Evolutionary conservation across 2,113 vertebrate species (phyloP).

Genomic region (Lipophrys pholis): DNA sequence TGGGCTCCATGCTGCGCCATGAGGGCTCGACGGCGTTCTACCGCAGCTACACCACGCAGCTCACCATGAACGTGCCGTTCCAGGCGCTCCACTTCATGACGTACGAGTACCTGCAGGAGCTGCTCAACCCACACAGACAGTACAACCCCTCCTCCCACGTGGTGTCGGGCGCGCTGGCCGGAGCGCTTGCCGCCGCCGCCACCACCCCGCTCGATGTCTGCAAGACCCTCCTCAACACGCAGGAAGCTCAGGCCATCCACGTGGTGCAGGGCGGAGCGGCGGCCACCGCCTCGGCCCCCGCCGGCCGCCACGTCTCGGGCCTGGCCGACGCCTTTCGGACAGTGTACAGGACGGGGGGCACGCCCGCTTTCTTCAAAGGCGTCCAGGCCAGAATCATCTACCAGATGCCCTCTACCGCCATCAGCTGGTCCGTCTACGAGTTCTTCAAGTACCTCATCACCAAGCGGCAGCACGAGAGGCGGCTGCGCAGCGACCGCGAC

Average conservation of each 20-base stretch:
- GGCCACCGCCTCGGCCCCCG: neutral
- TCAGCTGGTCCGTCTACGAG: slow-evolving; percentile 98
- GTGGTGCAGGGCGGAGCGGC: slow-evolving; percentile 49
- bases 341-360: slow-evolving; percentile 94
- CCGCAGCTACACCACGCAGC: slow-evolving; percentile 98
- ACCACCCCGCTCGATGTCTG: slow-evolving; percentile 98
- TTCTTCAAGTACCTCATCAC: slow-evolving; percentile 98
- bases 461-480: slow-evolving; percentile 89
- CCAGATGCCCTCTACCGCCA: slow-evolving; percentile 98
- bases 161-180: slow-evolving; percentile 92
- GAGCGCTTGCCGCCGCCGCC: slow-evolving; percentile 91
- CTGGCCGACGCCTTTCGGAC: slow-evolving; percentile 96
- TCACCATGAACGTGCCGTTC: slow-evolving; percentile 99
- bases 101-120: slow-evolving; percentile 97
- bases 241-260: slow-evolving; percentile 92
- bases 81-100: slow-evolving; percentile 99
- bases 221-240: slow-evolving; percentile 98
- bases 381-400: slow-evolving; percentile 95
- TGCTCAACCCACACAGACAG: slow-evolving; percentile 96
- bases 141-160: slow-evolving; percentile 96
- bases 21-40: slow-evolving; percentile 95
- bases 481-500: slow-evolving; percentile 67
- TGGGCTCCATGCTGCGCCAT: slow-evolving; percentile 87
- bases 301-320: slow-evolving; percentile 90
- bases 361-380: slow-evolving; percentile 95